Evolutionary conservation across 1,140 invertebrate species (phyloP).

Genomic region (Stenopsyche tienmushanensis): DNA sequence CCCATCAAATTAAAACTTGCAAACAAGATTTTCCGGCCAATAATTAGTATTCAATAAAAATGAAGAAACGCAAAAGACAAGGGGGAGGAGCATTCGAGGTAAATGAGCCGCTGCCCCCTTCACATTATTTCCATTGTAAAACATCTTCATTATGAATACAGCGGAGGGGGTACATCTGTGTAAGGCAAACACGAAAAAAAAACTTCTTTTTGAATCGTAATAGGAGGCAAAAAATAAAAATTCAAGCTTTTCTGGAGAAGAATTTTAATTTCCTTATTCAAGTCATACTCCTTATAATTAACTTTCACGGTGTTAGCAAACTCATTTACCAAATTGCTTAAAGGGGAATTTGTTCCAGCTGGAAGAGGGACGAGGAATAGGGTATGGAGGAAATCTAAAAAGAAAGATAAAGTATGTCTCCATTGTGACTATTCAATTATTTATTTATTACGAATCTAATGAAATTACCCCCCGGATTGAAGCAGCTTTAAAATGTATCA

Average conservation of each 20-base stretch:
- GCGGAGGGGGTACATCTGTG: constrained; percentile 14
- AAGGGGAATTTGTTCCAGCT: constrained; percentile 38
- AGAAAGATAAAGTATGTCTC: neutral
- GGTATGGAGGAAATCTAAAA: constrained; percentile 3
- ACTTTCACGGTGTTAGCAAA: constrained; percentile 43
- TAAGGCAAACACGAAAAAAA: constrained; percentile 27
- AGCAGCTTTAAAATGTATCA: neutral
- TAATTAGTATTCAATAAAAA: constrained; percentile 42
- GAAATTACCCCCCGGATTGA: neutral
- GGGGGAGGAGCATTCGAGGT: constrained; percentile 1
- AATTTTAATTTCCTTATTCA: constrained; percentile 43
- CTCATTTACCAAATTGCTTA: constrained; percentile 43
- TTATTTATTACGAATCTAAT: constrained; percentile 33
- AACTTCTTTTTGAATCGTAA: constrained; percentile 41
- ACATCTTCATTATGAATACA: constrained; percentile 32
- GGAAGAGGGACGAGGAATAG: neutral
- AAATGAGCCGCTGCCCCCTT: constrained; percentile 28
- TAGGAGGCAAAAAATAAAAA: constrained; percentile 39
- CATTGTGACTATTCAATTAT: constrained; percentile 39
- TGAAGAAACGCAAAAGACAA: constrained; percentile 18
- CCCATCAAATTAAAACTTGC: constrained; percentile 39
- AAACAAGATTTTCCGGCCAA: constrained; percentile 39
- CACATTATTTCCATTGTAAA: constrained; percentile 30
- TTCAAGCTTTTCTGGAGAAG: constrained; percentile 38
- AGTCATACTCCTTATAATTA: constrained; percentile 43